Evolutionary conservation across 2,797 vertebrate genomes (phyloP).

Genomic region (Fistularia commersonii): DNA sequence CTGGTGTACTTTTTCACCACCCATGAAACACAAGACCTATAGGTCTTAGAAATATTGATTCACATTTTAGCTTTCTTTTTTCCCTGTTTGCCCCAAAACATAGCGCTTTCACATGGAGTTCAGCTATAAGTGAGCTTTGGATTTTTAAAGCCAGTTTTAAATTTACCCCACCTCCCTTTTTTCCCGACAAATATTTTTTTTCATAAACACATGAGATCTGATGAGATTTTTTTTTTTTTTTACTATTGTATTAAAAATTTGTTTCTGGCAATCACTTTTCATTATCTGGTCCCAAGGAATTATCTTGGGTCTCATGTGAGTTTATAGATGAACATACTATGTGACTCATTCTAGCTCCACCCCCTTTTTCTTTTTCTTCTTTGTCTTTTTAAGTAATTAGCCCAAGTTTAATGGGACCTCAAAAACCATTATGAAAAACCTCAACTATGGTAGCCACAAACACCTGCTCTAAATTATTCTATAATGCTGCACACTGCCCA

Average conservation of each 20-base stretch:
- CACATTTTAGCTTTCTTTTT: too few relatives aligned
- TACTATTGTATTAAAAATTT: conserved; percentile 33
- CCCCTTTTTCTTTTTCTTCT: conserved; percentile 7
- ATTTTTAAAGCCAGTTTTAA: too few relatives aligned
- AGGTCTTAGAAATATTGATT: conserved; percentile 63
- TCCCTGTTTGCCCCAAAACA: conserved; percentile 15
- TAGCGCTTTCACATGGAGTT: conserved; percentile 23
- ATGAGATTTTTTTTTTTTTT: conserved; percentile 7
- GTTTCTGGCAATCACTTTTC: not conserved
- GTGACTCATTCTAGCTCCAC: conserved; percentile 25
- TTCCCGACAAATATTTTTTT: too few relatives aligned
- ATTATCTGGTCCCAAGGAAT: not conserved
- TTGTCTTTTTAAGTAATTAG: too few relatives aligned
- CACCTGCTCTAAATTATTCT: not conserved
- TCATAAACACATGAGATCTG: not conserved
- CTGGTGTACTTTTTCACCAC: conserved; percentile 40
- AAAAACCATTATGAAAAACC: not conserved
- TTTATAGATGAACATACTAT: conserved; percentile 31
- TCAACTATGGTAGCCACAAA: conserved; percentile 38
- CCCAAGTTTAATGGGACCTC: too few relatives aligned
- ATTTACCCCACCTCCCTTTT: too few relatives aligned
- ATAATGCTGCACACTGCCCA: too few relatives aligned
- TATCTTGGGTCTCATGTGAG: conserved; percentile 26
- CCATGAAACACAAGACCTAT: conserved; percentile 39
- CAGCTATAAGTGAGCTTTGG: conserved; percentile 6